Evolutionary conservation across 2,797 vertebrate genomes (phyloP).

Genomic region (Peromyscus eremicus): DNA sequence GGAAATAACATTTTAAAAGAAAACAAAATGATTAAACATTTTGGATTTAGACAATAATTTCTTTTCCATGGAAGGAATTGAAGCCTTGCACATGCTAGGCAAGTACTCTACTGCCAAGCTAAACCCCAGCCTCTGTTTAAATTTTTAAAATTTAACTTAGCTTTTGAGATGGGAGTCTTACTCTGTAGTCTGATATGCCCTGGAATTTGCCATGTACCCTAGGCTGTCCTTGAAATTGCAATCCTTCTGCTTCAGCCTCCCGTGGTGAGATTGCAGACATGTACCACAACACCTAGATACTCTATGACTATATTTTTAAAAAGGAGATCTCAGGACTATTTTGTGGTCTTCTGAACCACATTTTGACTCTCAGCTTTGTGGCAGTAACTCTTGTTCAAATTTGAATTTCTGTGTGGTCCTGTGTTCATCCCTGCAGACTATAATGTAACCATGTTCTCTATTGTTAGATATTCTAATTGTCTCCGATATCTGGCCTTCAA

Average conservation of each 20-base stretch:
- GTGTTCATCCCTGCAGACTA: not conserved
- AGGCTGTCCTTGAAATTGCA: not conserved
- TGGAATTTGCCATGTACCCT: not conserved
- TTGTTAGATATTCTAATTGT: not conserved
- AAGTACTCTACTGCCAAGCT: not conserved
- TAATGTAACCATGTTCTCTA: not conserved
- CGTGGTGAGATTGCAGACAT: not conserved
- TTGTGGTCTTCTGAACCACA: slow-evolving; percentile 1
- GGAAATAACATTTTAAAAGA: not conserved
- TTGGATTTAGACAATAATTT: not conserved
- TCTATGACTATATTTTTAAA: too few species aligned
- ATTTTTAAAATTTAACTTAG: not conserved
- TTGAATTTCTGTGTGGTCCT: not conserved
- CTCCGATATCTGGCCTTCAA: not conserved
- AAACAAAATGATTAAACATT: not conserved
- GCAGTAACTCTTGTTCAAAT: not conserved
- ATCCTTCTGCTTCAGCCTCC: not conserved
- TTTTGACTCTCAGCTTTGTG: not conserved
- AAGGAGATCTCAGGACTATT: not conserved
- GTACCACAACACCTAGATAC: not conserved
- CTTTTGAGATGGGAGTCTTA: not conserved
- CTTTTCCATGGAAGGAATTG: not conserved
- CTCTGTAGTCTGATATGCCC: not conserved
- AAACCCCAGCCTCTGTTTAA: not conserved
- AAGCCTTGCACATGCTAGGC: not conserved